These are phyloP conservation scores for Agrilus biguttatus DNA, from an alignment of 2,888 invertebrate genomes.

Conservation along the genomic window DNA sequence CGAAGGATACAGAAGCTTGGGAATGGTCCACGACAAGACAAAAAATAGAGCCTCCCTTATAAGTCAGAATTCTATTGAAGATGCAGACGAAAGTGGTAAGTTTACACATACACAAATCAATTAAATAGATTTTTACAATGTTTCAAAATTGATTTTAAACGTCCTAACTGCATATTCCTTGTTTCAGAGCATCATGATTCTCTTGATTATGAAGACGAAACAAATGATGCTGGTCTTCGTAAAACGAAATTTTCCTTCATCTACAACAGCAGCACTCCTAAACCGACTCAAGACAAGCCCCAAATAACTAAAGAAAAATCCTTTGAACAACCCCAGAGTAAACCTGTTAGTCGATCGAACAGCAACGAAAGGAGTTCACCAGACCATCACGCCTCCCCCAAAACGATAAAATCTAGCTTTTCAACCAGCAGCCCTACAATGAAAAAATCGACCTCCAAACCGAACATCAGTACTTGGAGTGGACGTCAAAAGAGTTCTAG, in stretches of 20 bases:
- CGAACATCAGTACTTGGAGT: constrained; percentile 53
- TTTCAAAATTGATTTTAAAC: not conserved
- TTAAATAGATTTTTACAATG: not conserved
- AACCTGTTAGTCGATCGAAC: constrained; percentile 34
- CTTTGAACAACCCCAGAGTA: constrained; percentile 33
- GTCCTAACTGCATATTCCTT: constrained; percentile 4
- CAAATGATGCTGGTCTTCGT: constrained; percentile 53
- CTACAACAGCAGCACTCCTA: constrained; percentile 31
- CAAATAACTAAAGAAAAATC: constrained; percentile 18
- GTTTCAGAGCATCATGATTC: constrained; percentile 50
- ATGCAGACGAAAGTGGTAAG: constrained; percentile 57
- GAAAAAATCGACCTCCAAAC: constrained; percentile 36
- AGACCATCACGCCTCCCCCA: constrained; percentile 26
- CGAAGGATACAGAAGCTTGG: constrained; percentile 71
- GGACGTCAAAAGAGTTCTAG: constrained; percentile 40
- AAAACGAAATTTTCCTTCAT: constrained; percentile 55
- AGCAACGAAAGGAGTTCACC: constrained; percentile 27
- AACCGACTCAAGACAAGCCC: constrained; percentile 5
- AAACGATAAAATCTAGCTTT: constrained; percentile 22
- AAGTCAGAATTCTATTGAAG: constrained; percentile 58
- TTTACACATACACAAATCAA: constrained; percentile 1
- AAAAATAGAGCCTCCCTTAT: constrained; percentile 50
- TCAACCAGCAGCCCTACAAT: constrained; percentile 29
- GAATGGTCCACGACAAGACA: constrained; percentile 42
- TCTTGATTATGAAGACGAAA: constrained; percentile 43